These are phyloP conservation scores for Limenitis arthemis DNA, from an alignment of 2,888 invertebrate genomes.

Conservation along the genomic window DNA sequence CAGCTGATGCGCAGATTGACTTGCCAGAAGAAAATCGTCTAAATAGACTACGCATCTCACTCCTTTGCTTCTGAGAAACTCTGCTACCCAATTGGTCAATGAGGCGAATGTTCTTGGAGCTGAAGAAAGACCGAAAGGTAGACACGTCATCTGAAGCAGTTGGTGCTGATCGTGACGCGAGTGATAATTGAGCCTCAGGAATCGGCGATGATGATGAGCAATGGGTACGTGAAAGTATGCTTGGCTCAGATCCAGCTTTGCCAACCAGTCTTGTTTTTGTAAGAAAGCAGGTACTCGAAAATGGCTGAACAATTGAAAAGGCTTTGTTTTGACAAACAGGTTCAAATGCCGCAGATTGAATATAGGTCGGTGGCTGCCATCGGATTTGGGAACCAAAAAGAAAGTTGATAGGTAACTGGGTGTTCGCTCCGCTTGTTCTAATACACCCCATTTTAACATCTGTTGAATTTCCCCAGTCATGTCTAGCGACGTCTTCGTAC, in stretches of 20 bases:
- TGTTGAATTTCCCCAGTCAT: slow-evolving; percentile 16
- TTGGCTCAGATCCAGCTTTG: slow-evolving; percentile 21
- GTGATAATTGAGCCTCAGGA: slow-evolving; percentile 17
- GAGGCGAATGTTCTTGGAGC: slow-evolving; percentile 26
- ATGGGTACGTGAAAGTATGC: slow-evolving; percentile 25
- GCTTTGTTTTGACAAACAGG: slow-evolving; percentile 10
- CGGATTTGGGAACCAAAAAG: slow-evolving; percentile 18
- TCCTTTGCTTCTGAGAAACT: slow-evolving; percentile 17
- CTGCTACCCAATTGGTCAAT: slow-evolving; percentile 28
- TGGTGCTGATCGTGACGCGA: neutral
- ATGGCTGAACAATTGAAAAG: slow-evolving; percentile 17
- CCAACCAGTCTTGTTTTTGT: slow-evolving; percentile 21
- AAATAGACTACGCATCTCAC: slow-evolving; percentile 29
- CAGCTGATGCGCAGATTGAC: neutral
- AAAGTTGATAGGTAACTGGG: slow-evolving; percentile 20
- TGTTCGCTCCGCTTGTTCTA: slow-evolving; percentile 13
- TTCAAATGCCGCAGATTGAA: slow-evolving; percentile 20
- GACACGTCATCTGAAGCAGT: slow-evolving; percentile 14
- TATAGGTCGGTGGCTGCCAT: slow-evolving; percentile 13
- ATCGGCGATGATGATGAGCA: slow-evolving; percentile 13
- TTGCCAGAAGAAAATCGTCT: slow-evolving; percentile 27
- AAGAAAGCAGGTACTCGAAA: slow-evolving; percentile 19
- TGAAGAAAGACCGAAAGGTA: slow-evolving; percentile 23
- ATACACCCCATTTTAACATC: slow-evolving; percentile 14
- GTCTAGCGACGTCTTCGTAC: neutral